Evolutionary conservation across 2,113 vertebrate species (phyloP), one percentile per base, ranked within the genome.

Genomic region (Nansenia antarctica): DNA sequence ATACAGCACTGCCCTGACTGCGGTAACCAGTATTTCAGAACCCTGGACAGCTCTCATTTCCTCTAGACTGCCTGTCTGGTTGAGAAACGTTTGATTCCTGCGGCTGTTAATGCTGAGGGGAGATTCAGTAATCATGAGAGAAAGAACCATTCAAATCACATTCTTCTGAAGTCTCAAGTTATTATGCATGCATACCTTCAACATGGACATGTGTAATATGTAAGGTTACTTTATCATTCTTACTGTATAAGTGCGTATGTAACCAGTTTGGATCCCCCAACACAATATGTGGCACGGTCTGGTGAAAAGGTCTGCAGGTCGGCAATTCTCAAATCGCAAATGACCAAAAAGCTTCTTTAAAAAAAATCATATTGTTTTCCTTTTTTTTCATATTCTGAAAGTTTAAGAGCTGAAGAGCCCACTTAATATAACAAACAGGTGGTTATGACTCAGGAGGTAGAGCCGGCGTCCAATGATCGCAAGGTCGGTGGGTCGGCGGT

Each of bases 41-140:
- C 78, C 55, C 7, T 47, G 82, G 79, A 86, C 67, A 85, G 79
- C 9, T 80, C 73, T 31, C 35, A n/a, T n/a, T n/a, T 42, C 15
- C 27, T 42, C 26, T 37, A 2, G 4, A 52, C 27, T 15, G 26
- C 12, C 5, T 58, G 26, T 27, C 27, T 30, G 4, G 14, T 30
- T 58, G 27, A 18, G 29, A 52, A 18, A 52, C 47, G n/a, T 22
- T 30, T 18, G 24, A 18, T 5, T 42, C 12, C 39, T 42, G 39
- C 39, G 12, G 39, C 45, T 49, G 45, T n/a, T 35, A 2, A 5
- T 49, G 7, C 45, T 49, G 2, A n/a, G 45, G 45, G 9, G 14
- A 22, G 14, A 20, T 8, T 20, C 11, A 49, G 45, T 20, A 49
- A 20, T 20, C 45, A n/a, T 0, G 39, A 18, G 39, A 42, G 39